Evolutionary conservation across 23 tunicate genomes (phyloP), one percentile per base, ranked within the genome.

Genomic region (Ascidia mentula): DNA sequence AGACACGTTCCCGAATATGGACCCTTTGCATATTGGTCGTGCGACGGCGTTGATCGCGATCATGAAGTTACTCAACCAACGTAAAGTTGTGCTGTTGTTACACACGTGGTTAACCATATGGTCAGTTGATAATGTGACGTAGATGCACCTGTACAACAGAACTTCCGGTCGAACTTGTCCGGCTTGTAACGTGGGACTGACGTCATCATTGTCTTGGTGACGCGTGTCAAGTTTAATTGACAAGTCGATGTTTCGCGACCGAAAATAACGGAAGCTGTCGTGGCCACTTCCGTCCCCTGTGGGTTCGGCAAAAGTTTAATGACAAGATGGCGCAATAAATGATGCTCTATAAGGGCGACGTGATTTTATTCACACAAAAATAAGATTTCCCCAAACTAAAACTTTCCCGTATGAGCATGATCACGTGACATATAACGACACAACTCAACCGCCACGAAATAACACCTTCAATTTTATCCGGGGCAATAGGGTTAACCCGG

Each of bases 11-110:
- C 74, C 60, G 72, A 89, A 95, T 13, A 89, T 37, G 20, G 79
- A 38, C 26, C 98, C 98, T 59, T 86, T 85, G 78, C 91, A 85
- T 28, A 95, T 83, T 32, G 98, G 98, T 35, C 98, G 37, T 0
- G 92, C 84, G 3, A 95, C 95, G 1, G 89, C 98, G 79, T 89
- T 95, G 65, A 95, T 81, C 3, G 98, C 95, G 78, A 77, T 59
- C 74, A 73, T 73, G 72, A 95, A 95, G 82, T 89, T 85, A 31
- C 88, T 69, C 6, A 95, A 79, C 98, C 98, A 95, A 30, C 95
- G 74, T 75, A 95, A 40, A 6, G 95, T 89, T 24, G 98, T 81
- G 79, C 95, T 88, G 89, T 0, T 20, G 13, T 20, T 6, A 9
- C 65, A 53, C 7, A 6, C 65, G 1, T 6, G 7, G 7, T 6